Evolutionary conservation across 2,888 invertebrate genomes (phyloP).

Genomic region (Eupeodes luniger): DNA sequence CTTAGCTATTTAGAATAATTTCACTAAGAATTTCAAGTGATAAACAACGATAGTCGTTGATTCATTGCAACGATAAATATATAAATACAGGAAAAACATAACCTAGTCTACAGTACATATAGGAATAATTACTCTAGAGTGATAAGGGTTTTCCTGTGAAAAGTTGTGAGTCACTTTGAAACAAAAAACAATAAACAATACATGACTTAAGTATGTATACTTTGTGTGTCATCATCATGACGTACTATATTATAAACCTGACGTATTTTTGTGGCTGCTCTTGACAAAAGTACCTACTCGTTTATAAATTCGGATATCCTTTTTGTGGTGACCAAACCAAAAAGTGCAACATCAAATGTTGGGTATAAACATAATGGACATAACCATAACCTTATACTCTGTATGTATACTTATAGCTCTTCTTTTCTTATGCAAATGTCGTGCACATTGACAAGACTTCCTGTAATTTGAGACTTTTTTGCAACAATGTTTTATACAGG

Average conservation of each 20-base stretch:
- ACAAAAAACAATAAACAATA: background rate
- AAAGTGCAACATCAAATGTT: constrained; percentile 4
- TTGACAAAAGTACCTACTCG: background rate
- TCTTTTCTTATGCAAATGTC: constrained; percentile 11
- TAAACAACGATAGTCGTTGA: constrained; percentile 25
- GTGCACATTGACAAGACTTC: constrained; percentile 53
- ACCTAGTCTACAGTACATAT: background rate
- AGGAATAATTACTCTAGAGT: background rate
- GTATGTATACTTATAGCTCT: background rate
- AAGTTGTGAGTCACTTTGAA: constrained; percentile 39
- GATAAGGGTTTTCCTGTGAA: constrained; percentile 51
- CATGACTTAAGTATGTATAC: background rate
- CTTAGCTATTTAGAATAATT: background rate
- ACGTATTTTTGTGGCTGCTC: constrained; percentile 61
- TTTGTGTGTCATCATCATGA: constrained; percentile 29
- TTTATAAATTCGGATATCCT: constrained; percentile 62
- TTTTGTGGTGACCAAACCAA: background rate
- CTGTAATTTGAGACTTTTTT: constrained; percentile 59
- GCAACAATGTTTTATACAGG: constrained; percentile 40
- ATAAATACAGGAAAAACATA: constrained; percentile 17
- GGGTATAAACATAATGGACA: background rate
- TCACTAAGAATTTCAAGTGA: constrained; percentile 12
- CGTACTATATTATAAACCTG: background rate
- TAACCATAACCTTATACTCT: background rate
- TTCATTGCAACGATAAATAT: constrained; percentile 19